Conservation (phyloP, 2,888 invertebrate species). For the Bugula neritina region DNA sequence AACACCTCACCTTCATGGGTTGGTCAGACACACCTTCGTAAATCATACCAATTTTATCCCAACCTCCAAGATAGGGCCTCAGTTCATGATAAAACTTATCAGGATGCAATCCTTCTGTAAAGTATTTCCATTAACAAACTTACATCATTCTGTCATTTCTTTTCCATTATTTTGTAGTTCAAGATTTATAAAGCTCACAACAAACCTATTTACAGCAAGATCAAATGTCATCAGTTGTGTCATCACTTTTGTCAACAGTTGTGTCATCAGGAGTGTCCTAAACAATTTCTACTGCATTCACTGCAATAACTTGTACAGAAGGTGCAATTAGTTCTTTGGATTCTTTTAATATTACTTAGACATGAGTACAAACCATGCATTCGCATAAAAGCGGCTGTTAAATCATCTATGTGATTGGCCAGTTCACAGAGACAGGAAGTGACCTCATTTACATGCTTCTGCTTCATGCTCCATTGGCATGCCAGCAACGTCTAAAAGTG, state of each 20-base stretch:
- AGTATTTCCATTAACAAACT: too few species aligned
- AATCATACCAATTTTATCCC: slow-evolving; percentile 2
- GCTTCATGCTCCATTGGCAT: slow-evolving; percentile 4
- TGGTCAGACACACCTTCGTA: slow-evolving; percentile 15
- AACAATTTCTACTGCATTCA: too few species aligned
- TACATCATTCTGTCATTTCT: too few species aligned
- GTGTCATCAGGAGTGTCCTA: too few species aligned
- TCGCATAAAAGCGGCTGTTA: neutral
- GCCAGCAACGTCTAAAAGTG: neutral
- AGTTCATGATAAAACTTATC: neutral
- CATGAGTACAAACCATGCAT: slow-evolving; percentile 20
- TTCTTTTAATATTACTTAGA: too few species aligned
- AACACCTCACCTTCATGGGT: slow-evolving; percentile 14
- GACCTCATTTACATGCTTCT: neutral
- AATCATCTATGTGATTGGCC: neutral
- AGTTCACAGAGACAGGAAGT: neutral
- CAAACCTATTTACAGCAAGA: too few species aligned
- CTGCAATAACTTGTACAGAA: too few species aligned
- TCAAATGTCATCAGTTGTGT: too few species aligned
- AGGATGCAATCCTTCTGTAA: neutral
- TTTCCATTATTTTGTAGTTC: too few species aligned
- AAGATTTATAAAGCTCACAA: too few species aligned
- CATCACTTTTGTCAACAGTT: too few species aligned
- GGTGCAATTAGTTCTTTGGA: too few species aligned
- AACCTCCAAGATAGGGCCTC: neutral